phyloP scores from a whole-genome alignment of 2,113 vertebrate genomes.

The Tupaia chinensis region DNA sequence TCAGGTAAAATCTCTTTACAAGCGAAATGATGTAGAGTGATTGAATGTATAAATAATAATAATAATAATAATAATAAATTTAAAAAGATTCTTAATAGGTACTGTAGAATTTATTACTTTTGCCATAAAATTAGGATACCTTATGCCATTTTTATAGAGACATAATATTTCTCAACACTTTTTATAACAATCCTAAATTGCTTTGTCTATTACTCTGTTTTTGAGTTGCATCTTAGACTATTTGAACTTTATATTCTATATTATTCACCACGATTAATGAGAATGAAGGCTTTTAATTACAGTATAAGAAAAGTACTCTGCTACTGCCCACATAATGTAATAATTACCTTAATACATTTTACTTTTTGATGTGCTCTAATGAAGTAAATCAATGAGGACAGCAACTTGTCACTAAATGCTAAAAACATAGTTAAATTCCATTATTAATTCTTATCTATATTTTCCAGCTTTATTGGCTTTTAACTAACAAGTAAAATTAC shows the following conservation, averaged over 20 bases:
- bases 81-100: slow-evolving; percentile 79
- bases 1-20: no score
- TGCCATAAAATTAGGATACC: slow-evolving; percentile 69
- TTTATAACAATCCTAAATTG: slow-evolving; percentile 55
- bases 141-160: slow-evolving; percentile 65
- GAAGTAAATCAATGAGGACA: slow-evolving; percentile 62
- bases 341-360: slow-evolving; percentile 64
- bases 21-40: no score
- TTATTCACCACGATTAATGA: slow-evolving; percentile 72
- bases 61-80: neutral
- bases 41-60: no score
- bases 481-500: neutral
- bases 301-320: slow-evolving; percentile 50
- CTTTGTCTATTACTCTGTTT: neutral
- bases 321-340: slow-evolving; percentile 20
- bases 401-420: slow-evolving; percentile 20
- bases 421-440: neutral
- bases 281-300: slow-evolving; percentile 76
- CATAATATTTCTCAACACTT: slow-evolving; percentile 17
- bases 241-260: slow-evolving; percentile 48
- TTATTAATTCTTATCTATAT: neutral
- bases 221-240: neutral
- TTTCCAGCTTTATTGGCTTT: neutral
- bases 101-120: slow-evolving; percentile 76
- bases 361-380: slow-evolving; percentile 51